Conservation (phyloP, 2,113 vertebrate species). For the Helogale parvula region DNA sequence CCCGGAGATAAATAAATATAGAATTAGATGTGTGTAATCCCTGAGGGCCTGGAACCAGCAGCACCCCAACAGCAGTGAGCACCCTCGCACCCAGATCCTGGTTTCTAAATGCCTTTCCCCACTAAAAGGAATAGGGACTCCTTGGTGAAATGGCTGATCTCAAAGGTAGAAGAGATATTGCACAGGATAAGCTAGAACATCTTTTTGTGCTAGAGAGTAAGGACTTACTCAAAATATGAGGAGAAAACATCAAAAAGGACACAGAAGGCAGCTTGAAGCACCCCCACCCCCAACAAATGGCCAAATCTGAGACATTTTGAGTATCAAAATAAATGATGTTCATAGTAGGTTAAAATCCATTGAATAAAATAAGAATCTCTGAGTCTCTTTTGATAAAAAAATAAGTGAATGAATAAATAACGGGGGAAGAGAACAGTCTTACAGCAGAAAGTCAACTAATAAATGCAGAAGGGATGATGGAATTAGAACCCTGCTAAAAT, state of each 20-base stretch:
- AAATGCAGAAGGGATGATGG: not conserved
- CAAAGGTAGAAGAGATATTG: not conserved
- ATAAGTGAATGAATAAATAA: not conserved
- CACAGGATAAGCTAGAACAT: not conserved
- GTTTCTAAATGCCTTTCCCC: not conserved
- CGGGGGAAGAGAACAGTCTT: not conserved
- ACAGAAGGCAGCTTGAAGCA: not conserved
- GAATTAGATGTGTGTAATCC: not conserved
- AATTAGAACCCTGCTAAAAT: not conserved
- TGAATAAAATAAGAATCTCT: not conserved
- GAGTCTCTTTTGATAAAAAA: not conserved
- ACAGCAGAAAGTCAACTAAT: not conserved
- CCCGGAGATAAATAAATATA: not conserved
- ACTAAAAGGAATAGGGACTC: not conserved
- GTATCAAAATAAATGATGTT: not conserved
- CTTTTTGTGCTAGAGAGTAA: not conserved
- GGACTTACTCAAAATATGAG: not conserved
- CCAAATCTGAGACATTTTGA: not conserved
- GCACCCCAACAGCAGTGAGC: not conserved
- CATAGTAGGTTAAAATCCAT: not conserved
- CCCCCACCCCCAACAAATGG: too few relatives aligned
- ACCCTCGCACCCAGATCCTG: not conserved
- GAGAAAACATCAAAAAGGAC: not conserved
- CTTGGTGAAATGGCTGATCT: not conserved
- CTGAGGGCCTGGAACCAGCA: not conserved